Evolutionary conservation across 2,888 invertebrate genomes (phyloP), one percentile per base, ranked within the genome.

Genomic region (Lysandra coridon): DNA sequence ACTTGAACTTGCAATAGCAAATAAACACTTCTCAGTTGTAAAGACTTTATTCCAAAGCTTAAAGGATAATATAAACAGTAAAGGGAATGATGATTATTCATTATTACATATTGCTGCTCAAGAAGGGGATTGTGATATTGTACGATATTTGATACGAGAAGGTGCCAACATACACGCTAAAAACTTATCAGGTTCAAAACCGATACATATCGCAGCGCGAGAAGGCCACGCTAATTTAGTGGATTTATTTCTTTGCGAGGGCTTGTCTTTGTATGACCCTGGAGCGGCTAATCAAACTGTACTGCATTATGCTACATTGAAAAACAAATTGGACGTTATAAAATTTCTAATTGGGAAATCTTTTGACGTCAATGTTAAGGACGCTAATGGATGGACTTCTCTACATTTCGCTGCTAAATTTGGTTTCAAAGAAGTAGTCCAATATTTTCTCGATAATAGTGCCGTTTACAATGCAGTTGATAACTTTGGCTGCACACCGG

Each of bases 71-170:
- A 53, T 76, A 57, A 76, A 76, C 17, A 62, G 7, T 17, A 78
- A 78, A 64, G 78, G 64, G 17, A 78, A 64, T 62, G 78, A 78
- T 44, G 78, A 78, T 62, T 78, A 62, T 62, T 78, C 78, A 23
- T 40, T 78, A 7, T 12, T 78, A 44, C 78, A 78, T 44, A 78
- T 78, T 23, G 78, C 78, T 64, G 78, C 78, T 37, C 78, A 78
- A 62, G 62, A 4, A 64, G 78, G 78, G 2, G 30, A 78, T 62
- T 40, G 30, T 62, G 33, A 78, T n/a, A 62, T 78, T 40, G 78
- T 78, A 40, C 10, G n/a, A 44, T 62, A 62, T 64, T 62, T 78
- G 40, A 78, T 78, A 44, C 17, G 37, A 4, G 17, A 64, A 78
- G 78, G 62, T 62, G 78, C 78, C 17, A 37, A 78, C 62, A 33